These are phyloP conservation scores for Mizuhopecten yessoensis DNA, from an alignment of 1,140 invertebrate genomes.

Conservation along the genomic window DNA sequence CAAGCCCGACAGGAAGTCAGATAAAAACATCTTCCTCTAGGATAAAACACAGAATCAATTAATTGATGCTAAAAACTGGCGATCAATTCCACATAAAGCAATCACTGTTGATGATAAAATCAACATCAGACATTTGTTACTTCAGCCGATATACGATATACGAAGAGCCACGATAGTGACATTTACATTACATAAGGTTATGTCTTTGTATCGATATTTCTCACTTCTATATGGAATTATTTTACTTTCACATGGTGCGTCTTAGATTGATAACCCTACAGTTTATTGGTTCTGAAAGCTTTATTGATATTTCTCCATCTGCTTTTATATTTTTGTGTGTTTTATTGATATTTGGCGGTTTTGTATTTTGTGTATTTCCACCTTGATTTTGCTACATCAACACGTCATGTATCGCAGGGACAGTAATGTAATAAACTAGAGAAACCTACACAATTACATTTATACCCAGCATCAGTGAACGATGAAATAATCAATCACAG, in stretches of 20 bases:
- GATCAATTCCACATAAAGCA: slow-evolving; percentile 1
- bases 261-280: not conserved
- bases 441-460: not conserved
- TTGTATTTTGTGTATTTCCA: slow-evolving; percentile 10
- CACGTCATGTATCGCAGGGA: not conserved
- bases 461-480: not conserved
- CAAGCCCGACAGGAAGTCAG: not conserved
- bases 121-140: not conserved
- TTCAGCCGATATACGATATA: not conserved
- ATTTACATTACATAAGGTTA: not conserved
- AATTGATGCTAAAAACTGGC: not conserved
- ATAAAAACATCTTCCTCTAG: slow-evolving; percentile 16
- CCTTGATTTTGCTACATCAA: not conserved
- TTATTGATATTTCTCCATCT: slow-evolving; percentile 16
- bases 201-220: slow-evolving; percentile 22
- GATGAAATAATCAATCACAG: not conserved
- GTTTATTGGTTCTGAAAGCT: not conserved
- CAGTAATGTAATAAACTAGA: not conserved
- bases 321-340: not conserved
- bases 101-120: not conserved
- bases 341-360: slow-evolving; percentile 13
- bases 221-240: not conserved
- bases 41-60: slow-evolving; percentile 28
- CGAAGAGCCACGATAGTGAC: not conserved
- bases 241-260: not conserved